Evolutionary conservation across 1,140 invertebrate species (phyloP), one percentile per base, ranked within the genome.

Genomic region (Thalassaphorura encarpata): DNA sequence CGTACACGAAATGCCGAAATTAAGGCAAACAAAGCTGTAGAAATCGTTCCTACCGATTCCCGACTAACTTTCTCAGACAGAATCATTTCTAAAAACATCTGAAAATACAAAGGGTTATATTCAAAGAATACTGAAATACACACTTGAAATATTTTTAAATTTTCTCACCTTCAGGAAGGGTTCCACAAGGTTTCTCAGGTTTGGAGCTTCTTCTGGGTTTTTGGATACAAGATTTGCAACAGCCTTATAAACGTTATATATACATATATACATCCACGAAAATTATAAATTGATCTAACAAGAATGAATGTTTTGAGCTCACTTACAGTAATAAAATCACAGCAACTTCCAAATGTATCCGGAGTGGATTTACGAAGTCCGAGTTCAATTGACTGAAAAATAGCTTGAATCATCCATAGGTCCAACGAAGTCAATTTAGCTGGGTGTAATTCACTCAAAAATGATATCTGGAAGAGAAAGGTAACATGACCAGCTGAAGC

Each of bases 91-190:
- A 87, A 77, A 40, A 86, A 67, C 47, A 79, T 58, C 80, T 82
- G 67, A 53, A 75, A 75, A 59, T 61, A 64, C 61, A 56, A 60
- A 48, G 60, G 19, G 61, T 43, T 31, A 3, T 61, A 46, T 54
- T 42, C 8, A 18, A 49, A 41, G 47, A 27, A 11, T 47, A 26
- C 21, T 27, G 19, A 51, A 49, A 29, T 33, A 16, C 43, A 56
- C 49, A 52, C 6, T 13, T 42, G 8, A 27, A 11, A 5, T 40
- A 45, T n/a, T 57, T 19, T 28, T 29, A 31, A 57, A 61, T 64
- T 36, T 11, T n/a, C n/a, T 73, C 72, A 85, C 77, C 71, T 82
- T 82, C 28, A 88, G 68, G 69, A 86, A 87, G 24, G 80, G 80
- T 55, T 75, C 72, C 11, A 36, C 85, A 67, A 21, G 76, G 68